These are phyloP conservation scores for Nomada hirtipes DNA, from an alignment of 2,888 invertebrate genomes.

Conservation along the genomic window DNA sequence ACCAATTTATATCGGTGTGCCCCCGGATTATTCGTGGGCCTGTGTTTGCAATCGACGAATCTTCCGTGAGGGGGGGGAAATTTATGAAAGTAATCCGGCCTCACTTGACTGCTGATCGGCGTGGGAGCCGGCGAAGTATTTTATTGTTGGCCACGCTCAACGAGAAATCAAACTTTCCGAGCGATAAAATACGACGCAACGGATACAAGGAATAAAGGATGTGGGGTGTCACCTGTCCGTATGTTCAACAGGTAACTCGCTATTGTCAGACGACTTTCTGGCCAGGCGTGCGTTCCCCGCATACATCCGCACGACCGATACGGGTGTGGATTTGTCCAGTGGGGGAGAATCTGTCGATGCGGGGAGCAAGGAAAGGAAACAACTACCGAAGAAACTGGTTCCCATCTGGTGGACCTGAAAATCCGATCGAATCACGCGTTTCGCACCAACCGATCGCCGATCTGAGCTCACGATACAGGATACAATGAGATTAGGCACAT, in stretches of 20 bases:
- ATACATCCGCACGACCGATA: conserved; percentile 17
- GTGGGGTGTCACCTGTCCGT: conserved; percentile 82
- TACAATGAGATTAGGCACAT: conserved; percentile 44
- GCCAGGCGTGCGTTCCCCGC: conserved; percentile 25
- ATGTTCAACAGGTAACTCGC: conserved; percentile 82
- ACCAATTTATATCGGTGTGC: background rate
- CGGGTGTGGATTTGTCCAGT: conserved; percentile 51
- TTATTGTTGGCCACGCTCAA: conserved; percentile 71
- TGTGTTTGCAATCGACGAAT: conserved; percentile 63
- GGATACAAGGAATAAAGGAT: conserved; percentile 73
- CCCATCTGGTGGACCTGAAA: conserved; percentile 74
- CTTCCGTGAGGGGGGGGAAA: conserved; percentile 65
- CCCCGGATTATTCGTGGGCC: conserved; percentile 59
- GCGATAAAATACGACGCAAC: conserved; percentile 81
- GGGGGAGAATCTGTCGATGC: conserved; percentile 48
- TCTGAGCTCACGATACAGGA: conserved; percentile 28
- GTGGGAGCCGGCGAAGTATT: conserved; percentile 80
- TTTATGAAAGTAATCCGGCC: conserved; percentile 82
- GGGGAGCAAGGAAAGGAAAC: conserved; percentile 48
- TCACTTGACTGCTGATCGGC: conserved; percentile 83
- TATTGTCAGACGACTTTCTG: conserved; percentile 73
- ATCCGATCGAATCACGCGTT: conserved; percentile 67
- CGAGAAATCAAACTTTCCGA: conserved; percentile 82
- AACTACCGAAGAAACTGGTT: conserved; percentile 65
- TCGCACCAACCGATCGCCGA: conserved; percentile 57